Evolutionary conservation across 2,888 invertebrate genomes (phyloP).

Genomic region (Balanococcus diminutus): DNA sequence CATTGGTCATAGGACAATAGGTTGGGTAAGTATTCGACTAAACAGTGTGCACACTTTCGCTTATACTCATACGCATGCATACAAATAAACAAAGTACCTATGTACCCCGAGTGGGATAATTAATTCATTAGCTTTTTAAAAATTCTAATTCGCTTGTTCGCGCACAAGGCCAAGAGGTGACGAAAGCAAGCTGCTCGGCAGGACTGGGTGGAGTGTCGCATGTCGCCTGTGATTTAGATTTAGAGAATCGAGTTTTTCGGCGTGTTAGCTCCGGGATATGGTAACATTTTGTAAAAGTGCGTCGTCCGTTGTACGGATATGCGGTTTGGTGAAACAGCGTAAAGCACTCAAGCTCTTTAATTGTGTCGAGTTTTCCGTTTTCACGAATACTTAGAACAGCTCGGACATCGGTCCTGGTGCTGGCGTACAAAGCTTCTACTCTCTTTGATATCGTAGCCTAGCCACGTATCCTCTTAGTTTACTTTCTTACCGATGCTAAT

Average conservation of each 20-base stretch:
- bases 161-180: not conserved
- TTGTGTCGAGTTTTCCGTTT: slow-evolving; percentile 25
- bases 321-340: slow-evolving; percentile 5
- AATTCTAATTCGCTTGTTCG: not conserved
- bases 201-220: not conserved
- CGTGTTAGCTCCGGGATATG: slow-evolving; percentile 18
- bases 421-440: not conserved
- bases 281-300: slow-evolving; percentile 15
- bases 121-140: slow-evolving; percentile 17
- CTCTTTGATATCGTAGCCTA: not conserved
- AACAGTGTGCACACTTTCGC: not conserved
- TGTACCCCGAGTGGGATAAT: not conserved
- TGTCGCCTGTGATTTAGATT: not conserved
- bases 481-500: not conserved
- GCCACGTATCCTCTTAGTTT: not conserved
- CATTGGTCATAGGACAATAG: not conserved
- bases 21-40: not conserved
- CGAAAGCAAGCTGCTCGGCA: not conserved
- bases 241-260: not conserved
- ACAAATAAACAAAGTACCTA: too few species aligned
- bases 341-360: slow-evolving; percentile 32
- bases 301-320: not conserved
- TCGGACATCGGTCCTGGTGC: not conserved
- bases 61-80: too few species aligned
- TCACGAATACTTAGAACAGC: not conserved